Percentiles rank a stretch among this genome's conserved stretches.
Evolutionary conservation across 2,797 vertebrate species (phyloP).

Genomic region (Chelidonichthys spinosus): DNA sequence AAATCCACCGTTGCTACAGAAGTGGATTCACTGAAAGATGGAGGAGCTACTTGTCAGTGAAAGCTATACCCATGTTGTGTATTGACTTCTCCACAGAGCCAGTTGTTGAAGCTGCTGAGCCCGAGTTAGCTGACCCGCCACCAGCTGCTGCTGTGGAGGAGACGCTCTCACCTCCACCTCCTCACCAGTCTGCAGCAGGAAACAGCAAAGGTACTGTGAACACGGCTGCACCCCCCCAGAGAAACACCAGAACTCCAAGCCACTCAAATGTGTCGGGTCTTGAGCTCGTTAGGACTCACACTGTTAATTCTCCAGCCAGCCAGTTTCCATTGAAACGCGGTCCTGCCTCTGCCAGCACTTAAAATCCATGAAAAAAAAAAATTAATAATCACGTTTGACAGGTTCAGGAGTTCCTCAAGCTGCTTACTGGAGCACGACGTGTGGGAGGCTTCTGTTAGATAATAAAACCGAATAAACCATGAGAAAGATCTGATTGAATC

Average conservation of each 20-base stretch:
- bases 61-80: not conserved
- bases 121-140: slow-evolving; percentile 10
- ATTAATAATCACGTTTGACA: not conserved
- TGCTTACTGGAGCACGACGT: not conserved
- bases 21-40: not conserved
- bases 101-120: slow-evolving; percentile 38
- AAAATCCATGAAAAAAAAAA: not conserved
- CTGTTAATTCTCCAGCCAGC: not conserved
- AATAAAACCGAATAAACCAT: slow-evolving; percentile 13
- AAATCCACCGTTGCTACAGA: not conserved
- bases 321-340: not conserved
- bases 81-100: slow-evolving; percentile 36
- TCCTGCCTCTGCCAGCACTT: not conserved
- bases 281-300: not conserved
- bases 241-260: not conserved
- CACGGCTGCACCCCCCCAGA: not conserved
- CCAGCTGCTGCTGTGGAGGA: slow-evolving; percentile 38
- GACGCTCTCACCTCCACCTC: slow-evolving; percentile 5
- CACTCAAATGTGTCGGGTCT: not conserved
- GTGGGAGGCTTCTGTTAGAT: not conserved
- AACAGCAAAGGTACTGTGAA: slow-evolving; percentile 55
- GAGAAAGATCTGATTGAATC: not conserved
- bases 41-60: not conserved
- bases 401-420: slow-evolving; percentile 10
- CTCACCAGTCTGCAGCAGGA: slow-evolving; percentile 38